A percentile compares a stretch with the other conserved stretches of the same genome.
Evolutionary conservation across 2,113 vertebrate species (phyloP).

Genomic region (Varanus salvator): DNA sequence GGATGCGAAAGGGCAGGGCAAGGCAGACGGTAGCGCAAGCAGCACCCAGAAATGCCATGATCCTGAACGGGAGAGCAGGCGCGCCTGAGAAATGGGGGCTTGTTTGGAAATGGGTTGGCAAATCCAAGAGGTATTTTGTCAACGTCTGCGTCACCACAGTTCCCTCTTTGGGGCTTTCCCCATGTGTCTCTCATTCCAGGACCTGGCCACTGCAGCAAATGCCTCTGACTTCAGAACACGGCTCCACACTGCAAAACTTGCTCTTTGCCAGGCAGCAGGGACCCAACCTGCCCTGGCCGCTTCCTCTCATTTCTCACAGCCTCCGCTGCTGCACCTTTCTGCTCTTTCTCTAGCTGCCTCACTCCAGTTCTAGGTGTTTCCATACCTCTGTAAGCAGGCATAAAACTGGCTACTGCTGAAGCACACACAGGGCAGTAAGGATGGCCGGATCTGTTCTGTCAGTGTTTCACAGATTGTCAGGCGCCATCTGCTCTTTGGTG

Average conservation of each 20-base stretch:
- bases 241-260: no score
- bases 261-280: no score
- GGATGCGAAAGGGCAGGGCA: slow-evolving; percentile 44
- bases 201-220: neutral
- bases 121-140: slow-evolving; percentile 26
- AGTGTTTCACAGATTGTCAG: no score
- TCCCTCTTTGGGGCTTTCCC: slow-evolving; percentile 15
- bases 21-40: slow-evolving; percentile 73
- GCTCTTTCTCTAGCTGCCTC: neutral
- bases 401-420: neutral
- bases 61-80: slow-evolving; percentile 70
- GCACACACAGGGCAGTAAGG: no score
- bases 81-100: slow-evolving; percentile 55
- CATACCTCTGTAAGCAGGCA: no score
- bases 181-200: neutral
- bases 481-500: no score
- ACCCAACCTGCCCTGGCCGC: no score
- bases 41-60: slow-evolving; percentile 82
- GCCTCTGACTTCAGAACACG: neutral
- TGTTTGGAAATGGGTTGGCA: slow-evolving; percentile 34
- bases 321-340: neutral
- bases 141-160: slow-evolving; percentile 43
- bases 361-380: neutral
- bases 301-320: neutral
- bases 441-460: no score